These are phyloP conservation scores for Telenomus remus DNA, from an alignment of 1,140 invertebrate genomes.

Conservation along the genomic window DNA sequence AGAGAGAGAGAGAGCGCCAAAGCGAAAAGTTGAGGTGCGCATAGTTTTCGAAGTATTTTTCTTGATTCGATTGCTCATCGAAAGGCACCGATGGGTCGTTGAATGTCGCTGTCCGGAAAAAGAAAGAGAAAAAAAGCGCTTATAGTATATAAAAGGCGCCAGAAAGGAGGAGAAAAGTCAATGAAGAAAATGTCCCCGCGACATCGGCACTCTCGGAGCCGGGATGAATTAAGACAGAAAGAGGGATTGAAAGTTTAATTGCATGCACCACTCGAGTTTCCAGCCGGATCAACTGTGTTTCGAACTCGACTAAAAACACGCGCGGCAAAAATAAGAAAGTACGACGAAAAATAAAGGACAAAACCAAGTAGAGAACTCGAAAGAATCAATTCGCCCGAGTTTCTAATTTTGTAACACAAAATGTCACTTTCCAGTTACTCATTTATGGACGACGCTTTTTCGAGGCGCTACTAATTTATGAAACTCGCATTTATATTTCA, in stretches of 20 bases:
- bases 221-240: constrained; percentile 58
- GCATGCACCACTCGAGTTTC: constrained; percentile 63
- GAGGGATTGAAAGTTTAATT: constrained; percentile 70
- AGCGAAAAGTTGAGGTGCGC: constrained; percentile 44
- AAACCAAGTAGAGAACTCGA: constrained; percentile 24
- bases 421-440: constrained; percentile 24
- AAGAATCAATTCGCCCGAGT: too few relatives aligned
- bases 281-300: constrained; percentile 51
- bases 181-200: constrained; percentile 37
- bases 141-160: constrained; percentile 28
- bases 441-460: constrained; percentile 47
- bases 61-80: constrained; percentile 49
- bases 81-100: constrained; percentile 37
- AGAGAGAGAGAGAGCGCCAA: constrained; percentile 2
- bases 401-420: constrained; percentile 49
- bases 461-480: constrained; percentile 40
- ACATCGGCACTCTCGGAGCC: constrained; percentile 40
- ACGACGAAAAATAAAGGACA: constrained; percentile 33
- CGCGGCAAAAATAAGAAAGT: constrained; percentile 6
- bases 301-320: constrained; percentile 15
- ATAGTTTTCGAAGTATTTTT: constrained; percentile 49
- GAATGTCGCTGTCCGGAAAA: constrained; percentile 16
- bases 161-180: constrained; percentile 4
- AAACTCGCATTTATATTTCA: constrained; percentile 2
- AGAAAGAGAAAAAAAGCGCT: not conserved